phyloP scores from a whole-genome alignment of 2,797 vertebrate species.

The Cossypha caffra region DNA sequence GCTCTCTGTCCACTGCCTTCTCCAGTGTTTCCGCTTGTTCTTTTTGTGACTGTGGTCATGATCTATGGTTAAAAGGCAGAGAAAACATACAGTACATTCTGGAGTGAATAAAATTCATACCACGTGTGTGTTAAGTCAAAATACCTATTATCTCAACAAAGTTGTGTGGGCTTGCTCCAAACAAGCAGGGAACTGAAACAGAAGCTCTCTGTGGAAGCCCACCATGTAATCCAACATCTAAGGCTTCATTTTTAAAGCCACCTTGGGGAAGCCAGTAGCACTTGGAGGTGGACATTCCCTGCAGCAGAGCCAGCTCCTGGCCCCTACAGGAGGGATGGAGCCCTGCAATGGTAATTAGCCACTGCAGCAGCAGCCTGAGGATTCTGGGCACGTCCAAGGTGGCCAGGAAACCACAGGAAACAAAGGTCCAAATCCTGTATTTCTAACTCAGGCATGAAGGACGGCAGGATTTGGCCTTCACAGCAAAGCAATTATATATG shows the following conservation, averaged over 20 bases:
- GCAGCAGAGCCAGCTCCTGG: neutral
- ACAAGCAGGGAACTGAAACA: neutral
- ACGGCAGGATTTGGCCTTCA: conserved; percentile 56
- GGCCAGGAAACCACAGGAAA: conserved; percentile 62
- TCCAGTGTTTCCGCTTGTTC: conserved; percentile 77
- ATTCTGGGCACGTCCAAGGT: conserved; percentile 66
- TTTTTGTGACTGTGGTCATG: conserved; percentile 81
- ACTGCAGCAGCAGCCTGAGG: neutral
- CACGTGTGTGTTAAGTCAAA: neutral
- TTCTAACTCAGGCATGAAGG: conserved; percentile 63
- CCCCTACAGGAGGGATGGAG: neutral
- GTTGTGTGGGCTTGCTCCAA: neutral
- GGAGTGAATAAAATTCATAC: neutral
- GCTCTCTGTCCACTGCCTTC: conserved; percentile 56
- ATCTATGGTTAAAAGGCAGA: conserved; percentile 75
- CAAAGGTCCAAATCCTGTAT: conserved; percentile 63
- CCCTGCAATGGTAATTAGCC: conserved; percentile 38
- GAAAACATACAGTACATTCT: neutral
- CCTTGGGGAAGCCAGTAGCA: neutral
- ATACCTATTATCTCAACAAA: neutral
- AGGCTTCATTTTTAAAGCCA: neutral
- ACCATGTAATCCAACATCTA: neutral
- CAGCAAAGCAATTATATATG: conserved; percentile 51
- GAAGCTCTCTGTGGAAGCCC: neutral
- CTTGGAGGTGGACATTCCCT: neutral